Conservation (phyloP, 1,140 invertebrate species). For the Lepidurus arcticus region DNA sequence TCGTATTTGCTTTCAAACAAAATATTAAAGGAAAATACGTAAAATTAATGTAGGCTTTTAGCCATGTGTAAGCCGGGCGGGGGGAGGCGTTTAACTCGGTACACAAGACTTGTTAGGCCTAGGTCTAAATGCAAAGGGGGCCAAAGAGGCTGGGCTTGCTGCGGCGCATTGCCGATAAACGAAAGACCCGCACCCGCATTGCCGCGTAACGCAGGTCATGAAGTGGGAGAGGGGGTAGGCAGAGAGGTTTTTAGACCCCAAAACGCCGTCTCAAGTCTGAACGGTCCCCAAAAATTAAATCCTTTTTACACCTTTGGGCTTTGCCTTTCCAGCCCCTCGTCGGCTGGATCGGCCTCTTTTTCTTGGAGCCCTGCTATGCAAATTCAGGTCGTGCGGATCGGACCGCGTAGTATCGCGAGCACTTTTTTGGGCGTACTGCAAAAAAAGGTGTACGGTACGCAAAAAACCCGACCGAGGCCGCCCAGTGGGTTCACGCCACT, state of each 20-base stretch:
- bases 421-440: background rate
- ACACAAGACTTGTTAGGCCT: constrained; percentile 7
- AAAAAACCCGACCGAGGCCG: no score
- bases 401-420: background rate
- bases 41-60: background rate
- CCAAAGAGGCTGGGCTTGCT: constrained; percentile 13
- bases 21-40: background rate
- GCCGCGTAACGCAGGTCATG: constrained; percentile 20
- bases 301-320: background rate
- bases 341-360: no score
- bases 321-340: no score
- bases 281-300: background rate
- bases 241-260: background rate
- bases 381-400: background rate
- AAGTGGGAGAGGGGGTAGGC: background rate
- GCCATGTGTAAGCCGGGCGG: background rate
- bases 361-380: background rate
- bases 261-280: no score
- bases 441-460: no score
- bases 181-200: constrained; percentile 13
- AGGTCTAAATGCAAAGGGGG: constrained; percentile 3
- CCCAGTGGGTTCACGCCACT: background rate
- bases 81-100: constrained; percentile 7
- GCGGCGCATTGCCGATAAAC: constrained; percentile 20
- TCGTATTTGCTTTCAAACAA: background rate